Evolutionary conservation across 2,797 vertebrate species (phyloP).

Genomic region (Neomorphus geoffroyi): DNA sequence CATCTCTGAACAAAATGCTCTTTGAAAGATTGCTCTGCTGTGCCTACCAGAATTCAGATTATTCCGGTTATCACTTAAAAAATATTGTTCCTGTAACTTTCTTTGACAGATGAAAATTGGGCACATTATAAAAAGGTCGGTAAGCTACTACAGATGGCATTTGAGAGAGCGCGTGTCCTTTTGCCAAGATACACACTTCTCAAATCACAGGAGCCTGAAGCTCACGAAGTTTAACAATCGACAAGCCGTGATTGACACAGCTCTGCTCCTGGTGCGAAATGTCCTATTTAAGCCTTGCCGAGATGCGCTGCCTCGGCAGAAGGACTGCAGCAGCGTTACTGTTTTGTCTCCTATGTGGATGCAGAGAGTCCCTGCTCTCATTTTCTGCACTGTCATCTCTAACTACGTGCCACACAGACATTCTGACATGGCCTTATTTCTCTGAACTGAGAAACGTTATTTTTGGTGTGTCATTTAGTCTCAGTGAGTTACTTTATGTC

Average conservation of each 20-base stretch:
- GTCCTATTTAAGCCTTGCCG: not conserved
- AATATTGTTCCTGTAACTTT: not conserved
- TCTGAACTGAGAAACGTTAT: fast-evolving
- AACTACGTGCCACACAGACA: not conserved
- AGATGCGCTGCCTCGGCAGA: not conserved
- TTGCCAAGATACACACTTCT: not conserved
- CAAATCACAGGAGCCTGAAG: not conserved
- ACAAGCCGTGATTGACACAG: not conserved
- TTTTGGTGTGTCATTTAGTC: not conserved
- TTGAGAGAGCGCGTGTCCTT: not conserved
- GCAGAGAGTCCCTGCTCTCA: not conserved
- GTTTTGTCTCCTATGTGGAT: not conserved
- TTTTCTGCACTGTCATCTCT: not conserved
- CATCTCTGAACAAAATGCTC: not conserved
- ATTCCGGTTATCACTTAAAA: not conserved
- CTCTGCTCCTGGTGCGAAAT: not conserved
- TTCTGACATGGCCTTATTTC: not conserved
- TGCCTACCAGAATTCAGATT: not conserved
- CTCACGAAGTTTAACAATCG: not conserved
- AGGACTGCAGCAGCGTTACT: not conserved
- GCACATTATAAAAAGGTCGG: not conserved
- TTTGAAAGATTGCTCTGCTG: not conserved
- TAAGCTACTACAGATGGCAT: not conserved
- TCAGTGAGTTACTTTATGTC: not conserved
- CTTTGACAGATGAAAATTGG: not conserved